Percentiles rank a stretch among this genome's conserved stretches.
Evolutionary conservation across 2,113 vertebrate genomes (phyloP).

Genomic region (Gobio gobio): DNA sequence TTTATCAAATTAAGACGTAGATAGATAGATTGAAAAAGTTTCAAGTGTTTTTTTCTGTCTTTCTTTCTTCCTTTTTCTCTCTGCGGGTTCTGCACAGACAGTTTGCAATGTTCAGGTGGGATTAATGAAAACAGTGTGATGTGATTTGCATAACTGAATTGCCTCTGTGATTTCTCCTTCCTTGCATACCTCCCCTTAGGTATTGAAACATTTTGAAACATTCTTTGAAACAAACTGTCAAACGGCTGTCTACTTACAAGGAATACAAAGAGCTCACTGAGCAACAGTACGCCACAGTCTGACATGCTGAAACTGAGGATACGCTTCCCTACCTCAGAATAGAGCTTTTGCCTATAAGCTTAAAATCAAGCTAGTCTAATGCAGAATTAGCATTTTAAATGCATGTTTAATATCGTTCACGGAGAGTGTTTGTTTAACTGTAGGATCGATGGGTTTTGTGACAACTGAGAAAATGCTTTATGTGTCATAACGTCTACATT

Average conservation of each 20-base stretch:
- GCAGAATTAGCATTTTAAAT: constrained; percentile 54
- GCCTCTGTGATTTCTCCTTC: constrained; percentile 72
- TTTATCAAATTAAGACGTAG: constrained; percentile 42
- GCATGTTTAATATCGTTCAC: constrained; percentile 35
- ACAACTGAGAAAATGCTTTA: constrained; percentile 28
- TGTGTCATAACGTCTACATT: neutral
- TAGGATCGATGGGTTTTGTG: neutral
- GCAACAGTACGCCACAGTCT: constrained; percentile 41
- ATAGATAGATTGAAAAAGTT: constrained; percentile 43
- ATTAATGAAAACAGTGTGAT: constrained; percentile 76
- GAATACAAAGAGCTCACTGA: constrained; percentile 72
- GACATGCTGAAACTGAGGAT: constrained; percentile 57
- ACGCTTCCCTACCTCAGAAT: constrained; percentile 51
- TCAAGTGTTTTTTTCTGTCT: neutral
- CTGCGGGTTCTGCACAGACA: constrained; percentile 48
- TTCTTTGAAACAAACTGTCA: constrained; percentile 80
- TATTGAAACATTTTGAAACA: constrained; percentile 68
- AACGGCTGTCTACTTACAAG: constrained; percentile 73
- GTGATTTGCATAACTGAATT: constrained; percentile 77
- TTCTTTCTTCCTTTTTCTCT: constrained; percentile 18
- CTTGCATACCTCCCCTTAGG: constrained; percentile 72
- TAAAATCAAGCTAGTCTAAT: constrained; percentile 50
- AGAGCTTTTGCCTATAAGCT: constrained; percentile 35
- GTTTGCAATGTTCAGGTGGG: constrained; percentile 69
- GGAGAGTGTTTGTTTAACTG: constrained; percentile 41